Evolutionary conservation across 2,888 invertebrate genomes (phyloP).

Genomic region (Dioctria rufipes): DNA sequence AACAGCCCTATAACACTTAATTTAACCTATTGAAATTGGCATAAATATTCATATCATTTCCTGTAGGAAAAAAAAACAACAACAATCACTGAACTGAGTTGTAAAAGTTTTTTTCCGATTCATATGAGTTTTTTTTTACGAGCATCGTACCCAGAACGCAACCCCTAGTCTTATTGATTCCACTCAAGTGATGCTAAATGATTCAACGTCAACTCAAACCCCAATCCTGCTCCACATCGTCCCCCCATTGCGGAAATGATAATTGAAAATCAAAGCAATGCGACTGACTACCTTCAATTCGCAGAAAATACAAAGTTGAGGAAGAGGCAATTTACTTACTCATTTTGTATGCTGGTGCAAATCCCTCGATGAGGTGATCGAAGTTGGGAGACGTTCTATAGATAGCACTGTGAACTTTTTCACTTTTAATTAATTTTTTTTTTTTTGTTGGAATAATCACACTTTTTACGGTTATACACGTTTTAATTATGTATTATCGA

Average conservation of each 20-base stretch:
- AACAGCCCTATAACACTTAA: constrained; percentile 8
- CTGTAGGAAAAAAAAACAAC: not conserved
- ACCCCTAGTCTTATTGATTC: constrained; percentile 3
- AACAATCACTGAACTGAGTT: not conserved
- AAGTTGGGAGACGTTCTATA: not conserved
- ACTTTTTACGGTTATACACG: constrained; percentile 4
- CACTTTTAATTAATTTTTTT: constrained; percentile 13
- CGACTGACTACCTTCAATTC: too few relatives aligned
- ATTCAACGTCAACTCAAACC: not conserved
- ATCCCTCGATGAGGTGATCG: not conserved
- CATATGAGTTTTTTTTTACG: constrained; percentile 13
- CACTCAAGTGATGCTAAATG: not conserved
- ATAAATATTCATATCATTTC: constrained; percentile 42
- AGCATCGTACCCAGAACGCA: not conserved
- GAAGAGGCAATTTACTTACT: constrained; percentile 1
- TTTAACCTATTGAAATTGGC: constrained; percentile 7
- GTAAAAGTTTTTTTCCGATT: constrained; percentile 22
- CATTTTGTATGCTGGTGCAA: constrained; percentile 22
- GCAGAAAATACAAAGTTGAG: not conserved
- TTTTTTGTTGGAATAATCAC: constrained; percentile 3
- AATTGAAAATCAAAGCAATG: constrained; percentile 35
- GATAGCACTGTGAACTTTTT: constrained; percentile 24
- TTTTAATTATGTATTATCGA: constrained; percentile 11
- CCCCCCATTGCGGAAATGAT: constrained; percentile 26
- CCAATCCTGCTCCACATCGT: too few relatives aligned